These are phyloP conservation scores for Agapostemon virescens DNA, from an alignment of 2,888 invertebrate species.

Conservation along the genomic window DNA sequence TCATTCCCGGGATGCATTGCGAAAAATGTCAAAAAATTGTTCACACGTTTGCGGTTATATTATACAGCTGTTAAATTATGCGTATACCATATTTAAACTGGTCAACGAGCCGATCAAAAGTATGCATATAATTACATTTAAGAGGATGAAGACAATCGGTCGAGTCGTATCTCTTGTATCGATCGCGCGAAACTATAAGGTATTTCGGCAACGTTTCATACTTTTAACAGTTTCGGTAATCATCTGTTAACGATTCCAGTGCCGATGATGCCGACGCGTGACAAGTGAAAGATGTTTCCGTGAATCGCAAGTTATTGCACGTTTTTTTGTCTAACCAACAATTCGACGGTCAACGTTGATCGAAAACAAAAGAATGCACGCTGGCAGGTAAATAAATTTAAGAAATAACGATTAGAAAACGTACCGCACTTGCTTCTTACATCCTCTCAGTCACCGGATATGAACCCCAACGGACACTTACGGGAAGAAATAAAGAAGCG, in stretches of 20 bases:
- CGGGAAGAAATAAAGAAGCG: constrained; percentile 16
- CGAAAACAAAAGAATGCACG: not conserved
- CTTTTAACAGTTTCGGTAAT: not conserved
- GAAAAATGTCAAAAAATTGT: too few species aligned
- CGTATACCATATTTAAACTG: too few species aligned
- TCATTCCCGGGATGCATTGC: too few species aligned
- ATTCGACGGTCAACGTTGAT: not conserved
- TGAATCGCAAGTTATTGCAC: not conserved
- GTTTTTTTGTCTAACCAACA: not conserved
- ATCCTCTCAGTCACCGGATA: constrained; percentile 9
- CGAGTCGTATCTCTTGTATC: too few species aligned
- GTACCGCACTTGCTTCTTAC: constrained; percentile 1
- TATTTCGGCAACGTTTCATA: too few species aligned
- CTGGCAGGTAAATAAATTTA: not conserved
- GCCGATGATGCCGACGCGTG: not conserved
- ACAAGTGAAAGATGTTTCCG: not conserved
- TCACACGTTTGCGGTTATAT: too few species aligned
- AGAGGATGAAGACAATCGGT: too few species aligned
- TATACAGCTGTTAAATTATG: too few species aligned
- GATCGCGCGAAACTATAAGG: too few species aligned
- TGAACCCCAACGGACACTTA: constrained; percentile 7
- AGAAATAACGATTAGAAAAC: not conserved
- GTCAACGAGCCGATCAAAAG: too few species aligned
- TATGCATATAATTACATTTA: too few species aligned
- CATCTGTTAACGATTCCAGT: not conserved